Evolutionary conservation across 2,888 invertebrate species (phyloP).

Genomic region (Abscondita cerata): DNA sequence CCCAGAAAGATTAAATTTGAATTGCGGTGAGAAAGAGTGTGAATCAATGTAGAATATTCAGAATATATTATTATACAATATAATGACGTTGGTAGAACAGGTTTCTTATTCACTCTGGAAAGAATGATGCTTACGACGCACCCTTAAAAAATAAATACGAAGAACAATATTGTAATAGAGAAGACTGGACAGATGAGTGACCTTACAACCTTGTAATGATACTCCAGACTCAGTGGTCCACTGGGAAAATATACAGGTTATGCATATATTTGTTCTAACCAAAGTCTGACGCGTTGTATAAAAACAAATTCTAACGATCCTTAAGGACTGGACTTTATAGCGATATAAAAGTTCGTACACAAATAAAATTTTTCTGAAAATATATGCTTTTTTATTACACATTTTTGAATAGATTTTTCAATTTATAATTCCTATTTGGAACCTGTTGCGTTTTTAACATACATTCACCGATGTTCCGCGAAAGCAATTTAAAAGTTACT

Average conservation of each 20-base stretch:
- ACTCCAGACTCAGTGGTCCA: conserved; percentile 36
- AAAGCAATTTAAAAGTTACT: too few relatives aligned
- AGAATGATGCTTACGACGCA: background rate
- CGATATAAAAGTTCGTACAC: too few relatives aligned
- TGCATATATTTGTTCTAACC: background rate
- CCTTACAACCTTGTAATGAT: conserved; percentile 18
- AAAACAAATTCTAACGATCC: too few relatives aligned
- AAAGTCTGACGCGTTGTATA: too few relatives aligned
- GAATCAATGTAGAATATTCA: conserved; percentile 17
- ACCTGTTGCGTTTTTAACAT: too few relatives aligned
- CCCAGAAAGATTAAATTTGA: conserved; percentile 33
- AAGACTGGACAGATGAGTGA: conserved; percentile 17
- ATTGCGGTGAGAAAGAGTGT: conserved; percentile 28
- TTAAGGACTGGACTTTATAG: too few relatives aligned
- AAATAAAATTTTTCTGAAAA: too few relatives aligned
- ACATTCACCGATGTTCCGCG: too few relatives aligned
- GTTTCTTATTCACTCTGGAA: conserved; percentile 1
- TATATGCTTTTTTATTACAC: too few relatives aligned
- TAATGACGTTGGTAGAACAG: background rate
- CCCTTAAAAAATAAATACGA: conserved; percentile 10
- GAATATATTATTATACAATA: background rate
- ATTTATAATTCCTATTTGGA: too few relatives aligned
- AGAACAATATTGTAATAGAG: conserved; percentile 12
- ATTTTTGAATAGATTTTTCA: too few relatives aligned
- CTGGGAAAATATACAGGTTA: conserved; percentile 37